A percentile compares a stretch with the other conserved stretches of the same genome.
These are phyloP conservation scores for Halichoerus grypus DNA, from an alignment of 2,113 vertebrate species.

Conservation along the genomic window DNA sequence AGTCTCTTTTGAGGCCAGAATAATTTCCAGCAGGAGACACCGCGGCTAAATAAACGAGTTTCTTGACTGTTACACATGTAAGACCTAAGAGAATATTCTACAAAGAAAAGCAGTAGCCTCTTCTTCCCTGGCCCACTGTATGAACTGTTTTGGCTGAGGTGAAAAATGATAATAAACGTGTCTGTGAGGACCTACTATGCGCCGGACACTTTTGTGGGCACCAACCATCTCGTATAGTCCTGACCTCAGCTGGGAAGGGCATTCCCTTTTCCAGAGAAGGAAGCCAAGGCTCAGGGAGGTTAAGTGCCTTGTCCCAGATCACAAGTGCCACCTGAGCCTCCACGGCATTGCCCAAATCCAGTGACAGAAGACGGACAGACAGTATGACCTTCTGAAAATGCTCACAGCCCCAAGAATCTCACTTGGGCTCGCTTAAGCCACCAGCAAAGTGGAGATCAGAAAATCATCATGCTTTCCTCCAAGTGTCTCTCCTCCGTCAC, in stretches of 20 bases:
- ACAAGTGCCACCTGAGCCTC: background rate
- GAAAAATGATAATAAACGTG: background rate
- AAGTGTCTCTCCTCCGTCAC: background rate
- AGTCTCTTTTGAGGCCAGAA: background rate
- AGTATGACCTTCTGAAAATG: background rate
- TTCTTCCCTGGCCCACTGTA: background rate
- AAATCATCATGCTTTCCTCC: background rate
- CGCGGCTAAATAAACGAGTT: background rate
- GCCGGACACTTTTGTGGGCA: background rate
- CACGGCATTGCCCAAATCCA: background rate
- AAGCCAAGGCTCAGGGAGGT: background rate
- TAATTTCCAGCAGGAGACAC: background rate
- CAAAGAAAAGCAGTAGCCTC: background rate
- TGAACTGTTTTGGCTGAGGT: background rate
- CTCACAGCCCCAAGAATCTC: background rate
- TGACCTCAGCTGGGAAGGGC: background rate
- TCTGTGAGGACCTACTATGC: background rate
- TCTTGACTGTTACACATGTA: background rate
- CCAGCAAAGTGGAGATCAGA: background rate
- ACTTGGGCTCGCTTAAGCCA: background rate
- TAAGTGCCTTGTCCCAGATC: background rate
- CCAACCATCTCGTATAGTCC: background rate
- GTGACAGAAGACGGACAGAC: constrained; percentile 36
- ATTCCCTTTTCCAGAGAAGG: background rate
- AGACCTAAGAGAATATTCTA: background rate